Percentiles rank a stretch among this genome's conserved stretches.
Evolutionary conservation across 30 jellyfish, hydroid and myxozoan genomes (phyloP).

Genomic region (Cassiopea xamachana): DNA sequence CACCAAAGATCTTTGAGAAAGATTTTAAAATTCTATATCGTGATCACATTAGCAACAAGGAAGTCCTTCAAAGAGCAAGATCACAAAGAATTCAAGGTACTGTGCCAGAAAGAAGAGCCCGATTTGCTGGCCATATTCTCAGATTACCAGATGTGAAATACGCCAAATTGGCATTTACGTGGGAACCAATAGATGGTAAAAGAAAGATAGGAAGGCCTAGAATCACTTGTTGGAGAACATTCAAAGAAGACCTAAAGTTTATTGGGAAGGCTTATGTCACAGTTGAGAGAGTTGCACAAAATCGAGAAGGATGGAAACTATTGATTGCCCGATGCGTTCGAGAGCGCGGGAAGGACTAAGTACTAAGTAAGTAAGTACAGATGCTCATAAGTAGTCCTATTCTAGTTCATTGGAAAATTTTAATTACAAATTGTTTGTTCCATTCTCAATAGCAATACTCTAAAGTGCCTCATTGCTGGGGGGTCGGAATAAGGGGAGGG

Average conservation of each 20-base stretch:
- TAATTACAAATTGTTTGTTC: too few relatives aligned
- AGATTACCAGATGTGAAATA: not conserved
- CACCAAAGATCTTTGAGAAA: conserved; percentile 5
- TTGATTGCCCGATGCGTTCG: conserved; percentile 20
- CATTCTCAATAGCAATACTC: too few relatives aligned
- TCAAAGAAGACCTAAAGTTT: conserved; percentile 4
- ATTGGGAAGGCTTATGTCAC: not conserved
- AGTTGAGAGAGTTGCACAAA: not conserved
- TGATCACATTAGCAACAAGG: conserved; percentile 6
- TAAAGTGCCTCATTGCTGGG: too few relatives aligned
- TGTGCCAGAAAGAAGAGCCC: conserved; percentile 3
- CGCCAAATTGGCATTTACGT: not conserved
- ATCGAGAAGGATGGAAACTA: conserved; percentile 15
- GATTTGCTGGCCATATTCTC: conserved; percentile 9
- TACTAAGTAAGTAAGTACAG: conserved; percentile 20
- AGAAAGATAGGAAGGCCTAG: conserved; percentile 9
- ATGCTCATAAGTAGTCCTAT: too few relatives aligned
- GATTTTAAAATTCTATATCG: not conserved
- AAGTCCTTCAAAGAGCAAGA: conserved; percentile 5
- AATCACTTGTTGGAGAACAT: conserved; percentile 11
- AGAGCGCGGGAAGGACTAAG: conserved; percentile 24
- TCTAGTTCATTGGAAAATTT: too few relatives aligned
- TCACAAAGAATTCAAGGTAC: not conserved
- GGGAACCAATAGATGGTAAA: not conserved
- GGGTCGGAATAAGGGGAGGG: too few relatives aligned